phyloP scores from a whole-genome alignment of 2,113 vertebrate genomes.

The Marmota monax region DNA sequence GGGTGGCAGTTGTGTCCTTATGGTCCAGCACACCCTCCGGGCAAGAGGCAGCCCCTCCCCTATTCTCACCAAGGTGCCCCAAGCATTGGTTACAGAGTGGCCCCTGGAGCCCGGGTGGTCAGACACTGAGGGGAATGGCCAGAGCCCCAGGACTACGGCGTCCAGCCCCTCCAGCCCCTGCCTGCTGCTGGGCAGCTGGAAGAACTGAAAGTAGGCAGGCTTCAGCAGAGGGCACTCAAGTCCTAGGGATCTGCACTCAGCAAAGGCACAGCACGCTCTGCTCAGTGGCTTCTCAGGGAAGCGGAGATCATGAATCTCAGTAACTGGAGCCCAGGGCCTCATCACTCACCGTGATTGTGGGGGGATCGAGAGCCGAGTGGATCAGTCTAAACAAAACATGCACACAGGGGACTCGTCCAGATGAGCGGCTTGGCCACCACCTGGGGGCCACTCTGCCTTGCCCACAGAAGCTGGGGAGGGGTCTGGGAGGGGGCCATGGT shows the following conservation, averaged over 20 bases:
- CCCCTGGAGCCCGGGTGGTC: rapidly evolving
- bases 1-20: background rate
- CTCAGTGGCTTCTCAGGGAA: conserved; percentile 86
- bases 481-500: background rate
- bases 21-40: background rate
- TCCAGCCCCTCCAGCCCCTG: background rate
- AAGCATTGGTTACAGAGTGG: background rate
- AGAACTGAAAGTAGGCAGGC: conserved; percentile 86
- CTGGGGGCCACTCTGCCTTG: background rate
- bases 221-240: conserved; percentile 96
- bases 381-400: conserved; percentile 91
- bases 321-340: conserved; percentile 92
- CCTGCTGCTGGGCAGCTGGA: conserved; percentile 3
- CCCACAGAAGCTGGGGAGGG: background rate
- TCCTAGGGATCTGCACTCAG: conserved; percentile 91
- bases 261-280: conserved; percentile 76
- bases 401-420: conserved; percentile 90
- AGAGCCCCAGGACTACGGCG: background rate
- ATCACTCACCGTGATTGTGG: conserved; percentile 93
- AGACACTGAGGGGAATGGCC: background rate
- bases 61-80: background rate
- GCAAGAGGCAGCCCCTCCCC: background rate
- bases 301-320: conserved; percentile 92
- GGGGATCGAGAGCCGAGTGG: conserved; percentile 90
- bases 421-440: conserved; percentile 83